Base-by-base conservation (phyloP, 37 sponge, comb jelly and placozoan species). In the Beroe forskalii region DNA sequence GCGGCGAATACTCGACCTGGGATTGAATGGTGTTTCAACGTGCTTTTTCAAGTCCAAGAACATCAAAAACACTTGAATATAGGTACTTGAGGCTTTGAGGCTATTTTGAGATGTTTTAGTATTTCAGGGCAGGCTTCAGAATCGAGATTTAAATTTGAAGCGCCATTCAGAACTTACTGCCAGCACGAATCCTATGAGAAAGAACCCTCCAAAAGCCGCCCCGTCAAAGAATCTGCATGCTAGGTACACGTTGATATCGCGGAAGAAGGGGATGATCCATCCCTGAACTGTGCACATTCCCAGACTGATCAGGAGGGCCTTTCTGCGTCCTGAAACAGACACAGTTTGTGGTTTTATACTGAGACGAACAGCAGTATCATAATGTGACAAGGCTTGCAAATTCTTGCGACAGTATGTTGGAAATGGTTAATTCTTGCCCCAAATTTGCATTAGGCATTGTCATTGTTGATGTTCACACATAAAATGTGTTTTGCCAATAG, bases 201-300 rank as follows among this genome's bases (percentile, higher is more conserved):
- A 80, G 55, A 44, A 80, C 24, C 86, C 86, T 8, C 86, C 86
- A 80, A 80, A 80, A 80, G 86, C 86, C 0, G 86, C 86, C 27
- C 86, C 86, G 42, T 80, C 86, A 41, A 80, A 44, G 55, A 41
- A 80, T 9, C 86, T 23, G 30, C 86, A 80, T n/a, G 86, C 86
- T 25, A 80, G 55, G 55, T 80, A 80, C 8, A 80, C 86, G 48
- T 41, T 44, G 28, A 80, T 80, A 43, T 80, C 42, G 55, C 35
- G 40, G 55, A 80, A 80, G 22, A 80, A 80, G 2, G 86, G 86
- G 44, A 80, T 80, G 0, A 80, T 43, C 86, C 86, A 80, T 35
- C 38, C 86, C 27, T 80, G 86, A 6, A 17, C 48, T 24, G 2
- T n/a, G 20, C 55, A 80, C 28, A 80, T 41, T 23, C 86, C 86